Conservation (phyloP, 1,140 invertebrate genomes). For the Drosophila nikananu region DNA sequence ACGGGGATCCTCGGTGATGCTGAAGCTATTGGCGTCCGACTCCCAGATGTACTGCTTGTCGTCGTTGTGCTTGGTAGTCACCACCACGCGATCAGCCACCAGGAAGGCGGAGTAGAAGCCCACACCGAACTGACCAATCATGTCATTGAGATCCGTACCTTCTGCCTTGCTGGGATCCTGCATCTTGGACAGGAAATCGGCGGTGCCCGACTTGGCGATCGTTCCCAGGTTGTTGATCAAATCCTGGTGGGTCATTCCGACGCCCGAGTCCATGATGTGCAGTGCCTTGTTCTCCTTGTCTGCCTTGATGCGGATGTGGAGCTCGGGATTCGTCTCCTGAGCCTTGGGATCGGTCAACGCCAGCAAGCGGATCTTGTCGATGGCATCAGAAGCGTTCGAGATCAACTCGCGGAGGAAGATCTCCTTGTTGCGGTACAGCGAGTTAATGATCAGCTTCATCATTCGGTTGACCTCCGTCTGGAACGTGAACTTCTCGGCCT, state of each 20-base stretch:
- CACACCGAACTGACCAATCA: constrained; percentile 98
- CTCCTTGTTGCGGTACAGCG: constrained; percentile 99
- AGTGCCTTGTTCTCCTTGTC: constrained; percentile 98
- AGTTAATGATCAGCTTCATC: constrained; percentile 99
- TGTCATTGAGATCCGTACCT: constrained; percentile 90
- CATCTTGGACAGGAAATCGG: constrained; percentile 98
- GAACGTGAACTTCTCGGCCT: constrained; percentile 96
- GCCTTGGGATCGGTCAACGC: constrained; percentile 94
- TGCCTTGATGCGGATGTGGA: constrained; percentile 97
- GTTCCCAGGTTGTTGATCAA: constrained; percentile 98
- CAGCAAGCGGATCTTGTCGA: constrained; percentile 97
- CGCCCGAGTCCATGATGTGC: constrained; percentile 98
- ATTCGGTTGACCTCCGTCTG: constrained; percentile 99
- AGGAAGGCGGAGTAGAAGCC: constrained; percentile 99
- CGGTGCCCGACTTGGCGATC: constrained; percentile 99
- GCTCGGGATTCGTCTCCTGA: constrained; percentile 92
- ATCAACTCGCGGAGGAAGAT: constrained; percentile 99
- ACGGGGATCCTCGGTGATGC: constrained; percentile 96
- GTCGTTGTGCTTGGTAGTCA: constrained; percentile 98
- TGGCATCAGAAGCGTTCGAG: constrained; percentile 97
- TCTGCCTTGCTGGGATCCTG: constrained; percentile 88
- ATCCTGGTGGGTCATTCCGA: constrained; percentile 99
- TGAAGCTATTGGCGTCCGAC: constrained; percentile 95
- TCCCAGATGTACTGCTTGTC: constrained; percentile 99
- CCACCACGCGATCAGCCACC: constrained; percentile 95